Conservation (phyloP, 2,888 invertebrate genomes). For the Caenorhabditis wallacei region DNA sequence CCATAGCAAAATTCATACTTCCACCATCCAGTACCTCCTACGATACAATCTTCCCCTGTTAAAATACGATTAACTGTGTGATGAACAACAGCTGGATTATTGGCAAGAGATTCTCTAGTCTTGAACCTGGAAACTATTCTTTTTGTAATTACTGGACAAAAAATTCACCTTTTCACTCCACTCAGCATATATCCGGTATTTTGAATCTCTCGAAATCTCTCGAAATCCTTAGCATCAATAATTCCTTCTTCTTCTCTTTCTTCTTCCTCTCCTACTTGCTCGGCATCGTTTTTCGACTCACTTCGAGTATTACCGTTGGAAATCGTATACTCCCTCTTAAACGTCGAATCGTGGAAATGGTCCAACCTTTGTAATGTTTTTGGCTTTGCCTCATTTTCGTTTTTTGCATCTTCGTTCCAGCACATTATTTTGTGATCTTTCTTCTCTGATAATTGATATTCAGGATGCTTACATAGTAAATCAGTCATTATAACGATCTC, state of each 20-base stretch:
- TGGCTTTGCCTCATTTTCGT: constrained; percentile 82
- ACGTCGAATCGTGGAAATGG: constrained; percentile 66
- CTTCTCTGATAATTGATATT: constrained; percentile 85
- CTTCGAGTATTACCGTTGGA: not conserved
- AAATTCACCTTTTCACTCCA: constrained; percentile 40
- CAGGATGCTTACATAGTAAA: constrained; percentile 92
- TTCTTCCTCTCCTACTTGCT: not conserved
- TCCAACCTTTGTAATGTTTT: constrained; percentile 70
- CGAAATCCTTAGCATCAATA: constrained; percentile 31
- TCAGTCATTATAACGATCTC: constrained; percentile 93
- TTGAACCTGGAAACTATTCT: constrained; percentile 25
- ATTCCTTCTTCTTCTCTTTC: constrained; percentile 23
- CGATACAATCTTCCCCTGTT: constrained; percentile 67
- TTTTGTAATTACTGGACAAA: not conserved
- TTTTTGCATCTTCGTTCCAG: constrained; percentile 75
- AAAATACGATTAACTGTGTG: constrained; percentile 66
- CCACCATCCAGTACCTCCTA: constrained; percentile 94
- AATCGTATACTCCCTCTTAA: constrained; percentile 65
- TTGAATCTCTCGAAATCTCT: constrained; percentile 12
- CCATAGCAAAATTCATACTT: constrained; percentile 98
- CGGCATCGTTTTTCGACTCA: not conserved
- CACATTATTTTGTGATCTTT: constrained; percentile 77
- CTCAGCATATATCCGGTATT: constrained; percentile 8
- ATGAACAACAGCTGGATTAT: constrained; percentile 49
- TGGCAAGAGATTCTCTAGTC: constrained; percentile 51